phyloP scores from a whole-genome alignment of 1,140 invertebrate genomes.

The Cydia amplana region DNA sequence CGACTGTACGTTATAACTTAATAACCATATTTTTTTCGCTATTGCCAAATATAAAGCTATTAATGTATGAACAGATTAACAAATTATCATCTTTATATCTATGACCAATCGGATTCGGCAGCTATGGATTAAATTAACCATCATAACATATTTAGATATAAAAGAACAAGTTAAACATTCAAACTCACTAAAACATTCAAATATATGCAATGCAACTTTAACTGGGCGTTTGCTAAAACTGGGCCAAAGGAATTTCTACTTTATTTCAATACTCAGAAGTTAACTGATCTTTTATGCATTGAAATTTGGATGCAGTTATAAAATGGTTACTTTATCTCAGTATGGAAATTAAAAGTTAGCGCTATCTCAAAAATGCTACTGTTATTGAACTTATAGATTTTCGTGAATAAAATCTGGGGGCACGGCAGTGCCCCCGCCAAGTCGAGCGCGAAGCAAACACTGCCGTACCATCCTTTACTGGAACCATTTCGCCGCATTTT shows the following conservation, averaged over 20 bases:
- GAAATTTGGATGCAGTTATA: slow-evolving; percentile 14
- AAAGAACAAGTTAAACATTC: slow-evolving; percentile 5
- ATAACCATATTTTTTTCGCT: too few species aligned
- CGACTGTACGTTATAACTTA: too few species aligned
- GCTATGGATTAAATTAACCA: slow-evolving; percentile 18
- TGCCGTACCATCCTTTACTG: too few species aligned
- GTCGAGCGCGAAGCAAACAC: too few species aligned
- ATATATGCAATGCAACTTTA: slow-evolving; percentile 19
- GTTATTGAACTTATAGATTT: slow-evolving; percentile 31
- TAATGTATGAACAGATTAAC: slow-evolving; percentile 1
- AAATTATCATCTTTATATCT: slow-evolving; percentile 1
- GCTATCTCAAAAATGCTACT: slow-evolving; percentile 27
- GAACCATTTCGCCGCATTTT: too few species aligned
- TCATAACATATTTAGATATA: slow-evolving; percentile 24
- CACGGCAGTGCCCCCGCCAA: too few species aligned
- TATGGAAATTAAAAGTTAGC: slow-evolving; percentile 10
- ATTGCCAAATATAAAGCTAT: slow-evolving; percentile 4
- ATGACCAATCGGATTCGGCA: slow-evolving; percentile 10
- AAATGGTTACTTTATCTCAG: slow-evolving; percentile 15
- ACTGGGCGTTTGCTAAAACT: background rate
- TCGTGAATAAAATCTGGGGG: slow-evolving; percentile 27
- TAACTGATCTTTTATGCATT: background rate
- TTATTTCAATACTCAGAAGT: background rate
- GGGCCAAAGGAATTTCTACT: slow-evolving; percentile 2
- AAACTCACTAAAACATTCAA: slow-evolving; percentile 8